Evolutionary conservation across 2,113 vertebrate genomes (phyloP).

Genomic region (Lepidothrix coronata): DNA sequence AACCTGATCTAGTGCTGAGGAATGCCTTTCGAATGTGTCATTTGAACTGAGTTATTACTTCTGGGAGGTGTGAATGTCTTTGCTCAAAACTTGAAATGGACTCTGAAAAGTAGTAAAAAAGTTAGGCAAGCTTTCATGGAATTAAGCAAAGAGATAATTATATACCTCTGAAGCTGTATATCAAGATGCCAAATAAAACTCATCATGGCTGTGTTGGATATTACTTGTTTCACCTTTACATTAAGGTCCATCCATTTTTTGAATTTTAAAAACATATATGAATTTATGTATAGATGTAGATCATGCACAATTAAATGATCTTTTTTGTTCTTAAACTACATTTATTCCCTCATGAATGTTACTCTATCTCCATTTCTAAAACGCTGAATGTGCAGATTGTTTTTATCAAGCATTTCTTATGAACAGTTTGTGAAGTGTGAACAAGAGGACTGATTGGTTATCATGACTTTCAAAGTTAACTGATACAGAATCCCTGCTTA

Average conservation of each 20-base stretch:
- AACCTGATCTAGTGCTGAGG: constrained; percentile 34
- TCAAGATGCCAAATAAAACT: not conserved
- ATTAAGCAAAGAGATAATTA: not conserved
- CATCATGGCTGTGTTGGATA: not conserved
- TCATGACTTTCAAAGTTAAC: not conserved
- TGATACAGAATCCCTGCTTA: not conserved
- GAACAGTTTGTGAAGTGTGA: not conserved
- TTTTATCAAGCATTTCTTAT: not conserved
- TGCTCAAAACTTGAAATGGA: constrained; percentile 19
- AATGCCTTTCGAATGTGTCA: constrained; percentile 51
- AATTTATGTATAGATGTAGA: not conserved
- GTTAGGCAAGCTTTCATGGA: not conserved
- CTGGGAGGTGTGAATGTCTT: constrained; percentile 35
- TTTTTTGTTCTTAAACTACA: not conserved
- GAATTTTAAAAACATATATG: not conserved
- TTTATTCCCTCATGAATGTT: not conserved
- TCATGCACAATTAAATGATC: not conserved
- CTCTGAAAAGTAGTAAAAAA: not conserved
- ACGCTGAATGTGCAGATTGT: not conserved
- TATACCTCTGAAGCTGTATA: not conserved
- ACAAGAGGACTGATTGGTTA: not conserved
- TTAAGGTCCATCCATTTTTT: not conserved
- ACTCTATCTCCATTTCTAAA: not conserved
- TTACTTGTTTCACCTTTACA: not conserved
- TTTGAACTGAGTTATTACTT: constrained; percentile 18